These are phyloP conservation scores for Anaspis maculata DNA, from an alignment of 2,888 invertebrate genomes.

Conservation along the genomic window DNA sequence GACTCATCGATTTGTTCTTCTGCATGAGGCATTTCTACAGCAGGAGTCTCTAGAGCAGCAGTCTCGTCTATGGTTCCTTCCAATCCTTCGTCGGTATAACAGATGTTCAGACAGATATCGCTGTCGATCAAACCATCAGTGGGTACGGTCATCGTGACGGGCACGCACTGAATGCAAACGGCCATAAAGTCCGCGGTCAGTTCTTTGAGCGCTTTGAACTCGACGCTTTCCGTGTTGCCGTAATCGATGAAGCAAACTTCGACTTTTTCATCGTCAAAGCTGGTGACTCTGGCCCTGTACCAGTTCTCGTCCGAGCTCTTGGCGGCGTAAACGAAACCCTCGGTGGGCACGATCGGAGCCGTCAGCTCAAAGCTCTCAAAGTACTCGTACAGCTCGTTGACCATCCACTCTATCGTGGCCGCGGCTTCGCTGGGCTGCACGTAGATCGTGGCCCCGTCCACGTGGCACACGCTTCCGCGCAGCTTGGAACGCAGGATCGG, in stretches of 20 bases:
- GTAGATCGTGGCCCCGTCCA: conserved; percentile 53
- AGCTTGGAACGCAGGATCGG: conserved; percentile 55
- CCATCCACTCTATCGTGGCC: conserved; percentile 42
- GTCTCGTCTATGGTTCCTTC: neutral
- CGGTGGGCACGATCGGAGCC: conserved; percentile 40
- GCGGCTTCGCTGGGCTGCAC: conserved; percentile 50
- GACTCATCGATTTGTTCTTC: neutral
- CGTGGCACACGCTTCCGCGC: conserved; percentile 52
- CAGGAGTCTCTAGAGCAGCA: neutral
- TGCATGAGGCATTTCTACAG: neutral
- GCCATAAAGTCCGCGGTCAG: conserved; percentile 28
- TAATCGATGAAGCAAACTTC: conserved; percentile 59
- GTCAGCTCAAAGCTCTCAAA: conserved; percentile 44
- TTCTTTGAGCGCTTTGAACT: conserved; percentile 27
- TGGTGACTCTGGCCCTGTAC: conserved; percentile 57
- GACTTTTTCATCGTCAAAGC: conserved; percentile 41
- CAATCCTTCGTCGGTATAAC: no score
- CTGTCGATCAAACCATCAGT: neutral
- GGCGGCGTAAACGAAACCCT: conserved; percentile 53
- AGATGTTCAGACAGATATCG: neutral
- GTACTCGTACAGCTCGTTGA: conserved; percentile 50
- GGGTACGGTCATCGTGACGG: conserved; percentile 16
- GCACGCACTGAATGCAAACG: conserved; percentile 27
- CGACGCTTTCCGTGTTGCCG: conserved; percentile 56
- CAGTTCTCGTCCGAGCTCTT: conserved; percentile 53